Evolutionary conservation across 2,888 invertebrate genomes (phyloP).

Genomic region (Loripinus fragilis): DNA sequence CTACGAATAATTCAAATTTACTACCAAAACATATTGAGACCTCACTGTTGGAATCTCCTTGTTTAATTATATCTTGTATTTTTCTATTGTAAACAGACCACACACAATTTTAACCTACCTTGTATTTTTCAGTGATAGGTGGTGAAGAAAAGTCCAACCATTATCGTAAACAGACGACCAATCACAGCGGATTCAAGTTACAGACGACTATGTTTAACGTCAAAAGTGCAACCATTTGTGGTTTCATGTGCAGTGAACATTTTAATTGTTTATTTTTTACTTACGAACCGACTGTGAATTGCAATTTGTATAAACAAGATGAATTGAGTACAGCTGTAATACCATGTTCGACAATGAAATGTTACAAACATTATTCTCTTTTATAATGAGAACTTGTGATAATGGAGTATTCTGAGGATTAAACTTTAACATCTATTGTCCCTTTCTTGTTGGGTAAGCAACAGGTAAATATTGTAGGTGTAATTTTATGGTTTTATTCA

Average conservation of each 20-base stretch:
- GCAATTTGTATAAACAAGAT: constrained; percentile 19
- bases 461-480: too few species aligned
- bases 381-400: too few species aligned
- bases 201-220: neutral
- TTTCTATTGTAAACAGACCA: neutral
- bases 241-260: constrained; percentile 19
- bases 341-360: neutral
- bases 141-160: neutral
- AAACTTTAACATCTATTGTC: too few species aligned
- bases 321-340: neutral
- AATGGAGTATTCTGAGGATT: too few species aligned
- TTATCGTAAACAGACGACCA: neutral
- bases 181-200: neutral
- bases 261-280: constrained; percentile 22
- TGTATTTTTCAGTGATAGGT: neutral
- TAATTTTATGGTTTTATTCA: too few species aligned
- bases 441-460: too few species aligned
- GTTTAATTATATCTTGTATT: neutral
- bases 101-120: neutral
- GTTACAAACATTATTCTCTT: neutral
- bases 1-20: neutral
- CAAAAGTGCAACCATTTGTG: constrained; percentile 2
- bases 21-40: neutral
- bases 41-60: neutral
- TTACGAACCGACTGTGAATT: constrained; percentile 2